Evolutionary conservation across 2,888 invertebrate species (phyloP), one percentile per base, ranked within the genome.

Genomic region (Listrodromus nycthemerus): DNA sequence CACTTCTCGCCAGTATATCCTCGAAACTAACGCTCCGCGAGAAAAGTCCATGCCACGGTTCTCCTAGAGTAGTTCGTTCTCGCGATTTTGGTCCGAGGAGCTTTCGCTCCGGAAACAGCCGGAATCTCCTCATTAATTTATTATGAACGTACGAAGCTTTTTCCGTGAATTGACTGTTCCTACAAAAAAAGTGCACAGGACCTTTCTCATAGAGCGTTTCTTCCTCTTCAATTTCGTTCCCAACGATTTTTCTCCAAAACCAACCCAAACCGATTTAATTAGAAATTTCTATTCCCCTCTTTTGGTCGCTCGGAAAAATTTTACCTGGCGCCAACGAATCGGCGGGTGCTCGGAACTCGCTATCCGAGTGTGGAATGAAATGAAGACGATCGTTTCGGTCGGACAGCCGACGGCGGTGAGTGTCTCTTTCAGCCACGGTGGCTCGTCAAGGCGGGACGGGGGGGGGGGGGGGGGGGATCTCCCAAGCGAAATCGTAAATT

Each of bases 401-500:
- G 63, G 85, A 85, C 85, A 83, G 75, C 69, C 75, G 70, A 65
- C 65, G 61, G 73, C 63, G 55, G 27, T 48, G 45, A 66, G 48
- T 45, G 41, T 66, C 24, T 71, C 33, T 70, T 21, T 52, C 41
- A 70, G 50, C 55, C 37, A 21, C 19, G 58, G 58, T 37, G 52
- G 5, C 19, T 30, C n/a, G 52, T 52, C 50, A 37, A 16, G 16
- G 61, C 37, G 37, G 37, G 37, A 37, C 37, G 37, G 37, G 2
- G 37, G 24, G 50, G 7, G 33, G 33, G 37, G 37, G 8, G 37
- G 8, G 2, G 8, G 37, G 37, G 10, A 37, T n/a, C 41, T 63
- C 41, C 24, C 19, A 24, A 27, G 27, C 66, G 86, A 37, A 88
- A 87, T 87, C 86, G 87, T 87, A 87, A 88, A 87, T 88, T 87